Evolutionary conservation across 2,797 vertebrate genomes (phyloP), one percentile per base, ranked within the genome.

Genomic region (Sebastiscus albofasciatus): DNA sequence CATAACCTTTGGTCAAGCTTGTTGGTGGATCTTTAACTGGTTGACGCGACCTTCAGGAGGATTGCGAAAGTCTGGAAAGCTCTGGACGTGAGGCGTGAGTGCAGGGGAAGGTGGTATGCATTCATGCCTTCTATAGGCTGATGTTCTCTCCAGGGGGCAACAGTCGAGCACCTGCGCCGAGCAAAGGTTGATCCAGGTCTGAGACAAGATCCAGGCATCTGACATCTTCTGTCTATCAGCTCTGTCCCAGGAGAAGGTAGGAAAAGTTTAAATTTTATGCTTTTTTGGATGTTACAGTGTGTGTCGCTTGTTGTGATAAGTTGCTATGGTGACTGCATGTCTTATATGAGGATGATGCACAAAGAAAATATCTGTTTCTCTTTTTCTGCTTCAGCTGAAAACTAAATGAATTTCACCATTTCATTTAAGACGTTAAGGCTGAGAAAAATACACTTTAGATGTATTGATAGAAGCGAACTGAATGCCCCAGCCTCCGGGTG

Each of bases 161-260:
- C 68, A 66, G 72, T 67, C 10, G 9, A 75, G 24, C 58, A 49
- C 67, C 42, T 81, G 82, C 3, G 6, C 24, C 2, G 67, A 46
- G 20, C 55, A 80, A 85, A 91, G 79, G 74, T 77, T 66, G 67
- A 61, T 36, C 42, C 34, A 5, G 33, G 55, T 82, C 59, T 31
- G 26, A 39, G 36, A 39, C 36, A 39, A 39, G 36, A 39, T 62
- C 49, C 72, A 65, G 24, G 24, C 64, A 72, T 26, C 81, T 81
- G 58, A 77, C 56, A 3, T 54, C 66, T 58, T 4, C 60, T 34
- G 29, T 70, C 68, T 27, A 70, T 84, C 73, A 39, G 64, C 69
- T 67, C 27, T 33, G 36, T 77, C 49, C 12, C 29, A 6, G 42
- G 34, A 81, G 27, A 80, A 93, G 92, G 93, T 94, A 92, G 84